These are phyloP conservation scores for Caenorhabditis doughertyi DNA, from an alignment of 2,888 invertebrate genomes.

Conservation along the genomic window DNA sequence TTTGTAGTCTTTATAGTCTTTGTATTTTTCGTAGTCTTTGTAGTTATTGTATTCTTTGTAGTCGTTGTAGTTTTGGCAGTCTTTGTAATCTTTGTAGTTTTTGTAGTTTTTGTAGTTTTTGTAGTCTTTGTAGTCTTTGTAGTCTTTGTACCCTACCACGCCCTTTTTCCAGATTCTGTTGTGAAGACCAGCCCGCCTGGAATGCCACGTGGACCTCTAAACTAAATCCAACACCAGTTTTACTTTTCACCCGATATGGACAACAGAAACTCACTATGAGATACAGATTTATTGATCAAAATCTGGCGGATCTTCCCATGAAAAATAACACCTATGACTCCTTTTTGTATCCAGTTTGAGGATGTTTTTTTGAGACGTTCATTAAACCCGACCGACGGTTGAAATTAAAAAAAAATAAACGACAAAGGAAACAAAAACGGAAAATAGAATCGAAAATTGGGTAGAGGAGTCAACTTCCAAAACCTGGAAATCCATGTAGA, in stretches of 20 bases:
- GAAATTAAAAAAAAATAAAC: too few relatives aligned
- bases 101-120: background rate
- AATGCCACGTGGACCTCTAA: constrained; percentile 20
- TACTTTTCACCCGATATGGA: background rate
- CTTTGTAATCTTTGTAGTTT: background rate
- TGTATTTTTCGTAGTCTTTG: background rate
- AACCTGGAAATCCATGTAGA: too few relatives aligned
- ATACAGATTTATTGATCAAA: constrained; percentile 10
- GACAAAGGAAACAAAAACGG: too few relatives aligned
- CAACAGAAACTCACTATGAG: background rate
- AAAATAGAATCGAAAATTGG: too few relatives aligned
- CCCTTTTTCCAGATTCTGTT: constrained; percentile 11
- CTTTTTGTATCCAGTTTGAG: constrained; percentile 20
- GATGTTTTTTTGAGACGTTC: too few relatives aligned
- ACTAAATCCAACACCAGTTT: constrained; percentile 16
- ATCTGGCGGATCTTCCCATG: constrained; percentile 2
- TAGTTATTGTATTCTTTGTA: background rate
- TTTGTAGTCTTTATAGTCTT: too few relatives aligned
- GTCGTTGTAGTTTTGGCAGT: background rate
- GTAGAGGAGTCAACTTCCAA: too few relatives aligned
- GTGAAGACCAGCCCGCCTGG: background rate
- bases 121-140: background rate
- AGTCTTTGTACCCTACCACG: background rate
- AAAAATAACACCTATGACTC: constrained; percentile 27
- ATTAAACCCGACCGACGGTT: too few relatives aligned